Percentiles rank a stretch among this genome's conserved stretches.
phyloP scores from a whole-genome alignment of 2,113 vertebrate species.

The Neofelis nebulosa region DNA sequence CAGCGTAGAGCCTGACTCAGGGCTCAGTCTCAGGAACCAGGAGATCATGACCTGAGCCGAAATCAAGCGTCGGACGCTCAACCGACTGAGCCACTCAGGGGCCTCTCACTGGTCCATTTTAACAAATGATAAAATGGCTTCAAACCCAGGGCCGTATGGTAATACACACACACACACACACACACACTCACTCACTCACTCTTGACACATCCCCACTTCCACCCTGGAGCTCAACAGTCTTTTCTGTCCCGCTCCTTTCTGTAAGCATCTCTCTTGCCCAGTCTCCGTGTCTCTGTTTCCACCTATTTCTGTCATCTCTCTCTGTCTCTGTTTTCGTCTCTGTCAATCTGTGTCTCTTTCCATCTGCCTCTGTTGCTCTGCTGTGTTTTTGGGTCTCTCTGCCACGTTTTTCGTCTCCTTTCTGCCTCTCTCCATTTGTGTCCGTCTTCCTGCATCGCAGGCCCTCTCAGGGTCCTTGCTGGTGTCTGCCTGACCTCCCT shows the following conservation, averaged over 20 bases:
- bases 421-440: neutral
- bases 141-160: neutral
- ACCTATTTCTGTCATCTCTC: neutral
- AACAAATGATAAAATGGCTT: neutral
- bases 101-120: neutral
- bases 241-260: neutral
- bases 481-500: neutral
- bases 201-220: neutral
- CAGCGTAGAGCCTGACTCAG: too few species aligned
- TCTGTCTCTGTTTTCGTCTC: neutral
- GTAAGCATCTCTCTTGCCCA: neutral
- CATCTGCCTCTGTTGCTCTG: neutral
- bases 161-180: neutral
- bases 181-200: too few species aligned
- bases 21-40: too few species aligned
- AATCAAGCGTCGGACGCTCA: too few species aligned
- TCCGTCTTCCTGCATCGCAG: neutral
- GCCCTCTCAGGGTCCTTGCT: neutral
- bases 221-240: neutral
- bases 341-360: slow-evolving; percentile 10
- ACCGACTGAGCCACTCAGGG: too few species aligned
- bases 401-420: neutral
- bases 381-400: neutral
- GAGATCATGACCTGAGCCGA: too few species aligned
- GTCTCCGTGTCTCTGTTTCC: neutral